Evolutionary conservation across 2,113 vertebrate species (phyloP).

Genomic region (Dipodomys ordii): DNA sequence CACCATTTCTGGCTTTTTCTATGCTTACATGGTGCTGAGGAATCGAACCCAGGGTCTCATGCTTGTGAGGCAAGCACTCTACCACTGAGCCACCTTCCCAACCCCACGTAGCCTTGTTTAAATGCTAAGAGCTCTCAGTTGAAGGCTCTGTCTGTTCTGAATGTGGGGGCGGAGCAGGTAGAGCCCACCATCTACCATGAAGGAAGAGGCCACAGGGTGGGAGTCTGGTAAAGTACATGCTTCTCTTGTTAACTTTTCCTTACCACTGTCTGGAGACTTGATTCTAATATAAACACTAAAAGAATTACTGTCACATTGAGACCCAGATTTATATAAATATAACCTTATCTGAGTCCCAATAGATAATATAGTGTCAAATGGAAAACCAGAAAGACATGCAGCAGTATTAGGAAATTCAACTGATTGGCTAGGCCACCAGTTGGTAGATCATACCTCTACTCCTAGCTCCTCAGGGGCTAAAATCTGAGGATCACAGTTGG

Average conservation of each 20-base stretch:
- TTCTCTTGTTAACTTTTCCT: not conserved
- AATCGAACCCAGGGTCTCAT: too few species aligned
- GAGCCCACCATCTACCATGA: not conserved
- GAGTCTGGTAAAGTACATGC: not conserved
- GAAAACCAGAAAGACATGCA: constrained; percentile 25
- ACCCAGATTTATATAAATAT: constrained; percentile 21
- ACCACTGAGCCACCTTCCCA: too few species aligned
- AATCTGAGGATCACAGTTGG: too few species aligned
- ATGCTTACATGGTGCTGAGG: too few species aligned
- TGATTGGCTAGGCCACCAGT: not conserved
- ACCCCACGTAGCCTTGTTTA: not conserved
- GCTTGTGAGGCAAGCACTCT: too few species aligned
- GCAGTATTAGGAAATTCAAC: not conserved
- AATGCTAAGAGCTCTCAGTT: not conserved
- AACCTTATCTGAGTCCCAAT: not conserved
- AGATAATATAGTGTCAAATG: constrained; percentile 29
- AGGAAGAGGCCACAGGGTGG: not conserved
- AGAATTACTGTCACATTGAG: not conserved
- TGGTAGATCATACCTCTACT: too few species aligned
- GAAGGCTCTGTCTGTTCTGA: not conserved
- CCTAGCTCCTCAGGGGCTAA: too few species aligned
- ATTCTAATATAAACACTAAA: constrained; percentile 27
- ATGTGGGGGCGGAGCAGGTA: not conserved
- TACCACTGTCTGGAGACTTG: not conserved
- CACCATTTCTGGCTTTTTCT: too few species aligned